Base-by-base conservation (phyloP, 1,140 invertebrate genomes). In the Brachionus rubens region DNA sequence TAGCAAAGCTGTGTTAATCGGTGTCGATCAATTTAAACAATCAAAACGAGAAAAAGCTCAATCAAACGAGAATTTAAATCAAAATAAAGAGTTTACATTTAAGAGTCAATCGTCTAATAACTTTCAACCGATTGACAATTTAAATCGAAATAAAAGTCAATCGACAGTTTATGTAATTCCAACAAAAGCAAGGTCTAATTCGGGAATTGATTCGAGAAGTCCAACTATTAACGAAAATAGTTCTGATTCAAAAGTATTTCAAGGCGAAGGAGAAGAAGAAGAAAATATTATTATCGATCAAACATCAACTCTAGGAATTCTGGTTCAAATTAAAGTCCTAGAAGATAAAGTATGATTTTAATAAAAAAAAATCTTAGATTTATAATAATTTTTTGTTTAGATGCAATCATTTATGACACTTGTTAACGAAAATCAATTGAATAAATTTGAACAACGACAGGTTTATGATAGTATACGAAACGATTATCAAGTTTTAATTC, bases 331-430 rank as follows among this genome's bases (percentile, higher is more conserved):
- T 1, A 75, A 75, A 75, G 43, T 54, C 28, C 30, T 75, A 16
- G 30, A 54, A 40, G 72, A 56, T 24, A 75, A 59, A 33, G 72
- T 75, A 46, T 0, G 10, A 26, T 36, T 16, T 28, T 67, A 6
- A 43, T 21, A 46, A 43, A 43, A 43, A 12, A 14, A 24, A 19
- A 7, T n/a, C 16, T 46, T 26, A 26, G 10, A 19, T 46, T 7
- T 46, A 26, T 33, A 2, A 30, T n/a, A 46, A 30, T 67, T 28
- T 47, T 65, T 12, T 7, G n/a, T n/a, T n/a, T 14, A 75, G 72
- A 75, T 75, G 72, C 48, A 75, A 56, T 75, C 72, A 28, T 75
- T 75, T 50, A n/a, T 75, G 0, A 75, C 72, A 26, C 36, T 75
- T 19, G 46, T 75, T 19, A 28, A 75, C 43, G 72, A 54, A 24